Evolutionary conservation across 1,140 invertebrate species (phyloP), one percentile per base, ranked within the genome.

Genomic region (Chironomus striatipennis): DNA sequence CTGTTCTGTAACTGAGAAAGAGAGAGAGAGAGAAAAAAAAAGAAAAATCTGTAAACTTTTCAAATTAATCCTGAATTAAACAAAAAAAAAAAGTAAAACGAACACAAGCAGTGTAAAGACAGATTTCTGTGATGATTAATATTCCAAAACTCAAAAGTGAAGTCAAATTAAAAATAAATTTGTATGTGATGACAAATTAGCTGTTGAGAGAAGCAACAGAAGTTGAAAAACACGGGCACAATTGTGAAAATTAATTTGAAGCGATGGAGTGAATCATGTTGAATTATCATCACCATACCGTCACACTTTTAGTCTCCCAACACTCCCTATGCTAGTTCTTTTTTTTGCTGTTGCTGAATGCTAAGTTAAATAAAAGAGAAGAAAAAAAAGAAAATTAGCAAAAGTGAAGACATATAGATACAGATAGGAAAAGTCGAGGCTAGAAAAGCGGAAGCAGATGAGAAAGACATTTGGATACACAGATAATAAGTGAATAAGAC

Each of bases 211-310:
- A 57, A 47, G 43, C 43, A 47, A 47, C 43, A 47, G 24, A 34
- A 34, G 24, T 34, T 34, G 15, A n/a, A 34, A 34, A 34, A 34
- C 24, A 34, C 24, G 24, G 24, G 24, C 24, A 34, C 24, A 34
- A 34, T 34, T 34, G 24, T n/a, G 47, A 57, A 57, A 57, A 57
- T 57, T 57, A 57, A 57, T 57, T n/a, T 57, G 12, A 57, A 57
- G 47, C 47, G 47, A 57, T 57, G 47, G 47, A 57, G 47, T 57
- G 47, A 57, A 57, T 57, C 47, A 57, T 57, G 47, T 57, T 57
- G 47, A 57, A 57, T 57, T 57, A 57, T 57, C 47, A 34, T 34
- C 24, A 34, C 24, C 24, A 34, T 34, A 34, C 24, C 5, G 24
- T 34, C 1, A 2, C 1, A 5, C 24, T 34, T 2, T 34, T n/a